Percentiles rank a stretch among this genome's conserved stretches.
Conservation (phyloP, 2,888 invertebrate genomes). For the Lycia hirtaria region DNA sequence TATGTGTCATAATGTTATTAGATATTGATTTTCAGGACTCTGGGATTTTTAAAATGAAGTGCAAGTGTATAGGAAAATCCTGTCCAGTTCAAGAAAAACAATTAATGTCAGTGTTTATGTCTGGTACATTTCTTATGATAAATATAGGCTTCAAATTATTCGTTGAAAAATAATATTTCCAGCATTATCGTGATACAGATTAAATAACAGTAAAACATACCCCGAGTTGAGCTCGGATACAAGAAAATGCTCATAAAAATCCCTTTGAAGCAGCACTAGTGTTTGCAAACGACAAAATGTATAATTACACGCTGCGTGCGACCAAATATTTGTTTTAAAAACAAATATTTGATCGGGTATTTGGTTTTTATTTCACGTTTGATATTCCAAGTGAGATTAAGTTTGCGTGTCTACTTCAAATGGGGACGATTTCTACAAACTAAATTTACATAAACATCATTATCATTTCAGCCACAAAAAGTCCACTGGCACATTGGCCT, state of each 20-base stretch:
- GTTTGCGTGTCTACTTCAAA: constrained; percentile 6
- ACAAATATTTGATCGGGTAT: constrained; percentile 19
- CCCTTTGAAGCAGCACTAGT: constrained; percentile 42
- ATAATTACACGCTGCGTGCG: constrained; percentile 42
- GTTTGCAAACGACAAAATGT: constrained; percentile 39
- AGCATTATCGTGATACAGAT: too few relatives aligned
- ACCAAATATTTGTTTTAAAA: constrained; percentile 41
- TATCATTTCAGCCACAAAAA: too few relatives aligned
- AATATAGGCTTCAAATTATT: too few relatives aligned
- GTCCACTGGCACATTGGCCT: too few relatives aligned
- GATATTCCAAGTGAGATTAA: constrained; percentile 8
- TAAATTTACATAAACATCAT: background rate
- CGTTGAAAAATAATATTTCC: too few relatives aligned
- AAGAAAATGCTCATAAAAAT: constrained; percentile 12
- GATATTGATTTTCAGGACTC: too few relatives aligned
- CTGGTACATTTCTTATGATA: too few relatives aligned
- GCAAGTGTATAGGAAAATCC: too few relatives aligned
- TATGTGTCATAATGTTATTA: too few relatives aligned
- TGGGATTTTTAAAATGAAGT: too few relatives aligned
- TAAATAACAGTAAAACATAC: background rate
- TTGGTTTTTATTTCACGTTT: constrained; percentile 16
- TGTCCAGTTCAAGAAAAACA: too few relatives aligned
- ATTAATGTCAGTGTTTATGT: too few relatives aligned
- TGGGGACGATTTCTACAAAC: background rate
- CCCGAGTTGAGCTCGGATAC: background rate